phyloP scores from a whole-genome alignment of 2,888 invertebrate species.

The Nasonovia ribisnigri region DNA sequence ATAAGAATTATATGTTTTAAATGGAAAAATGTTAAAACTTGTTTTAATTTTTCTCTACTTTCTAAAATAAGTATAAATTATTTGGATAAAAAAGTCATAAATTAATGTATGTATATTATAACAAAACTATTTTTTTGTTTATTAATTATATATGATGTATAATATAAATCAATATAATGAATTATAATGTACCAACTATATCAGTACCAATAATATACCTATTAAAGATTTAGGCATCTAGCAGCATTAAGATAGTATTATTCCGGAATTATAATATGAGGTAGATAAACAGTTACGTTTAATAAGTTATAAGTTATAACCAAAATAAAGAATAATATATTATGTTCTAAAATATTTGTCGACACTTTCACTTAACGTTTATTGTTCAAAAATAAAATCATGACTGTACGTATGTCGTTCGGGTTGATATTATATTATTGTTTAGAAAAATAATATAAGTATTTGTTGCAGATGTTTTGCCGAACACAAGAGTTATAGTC shows the following conservation, averaged over 20 bases:
- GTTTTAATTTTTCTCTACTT: slow-evolving; percentile 32
- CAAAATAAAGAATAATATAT: slow-evolving; percentile 1
- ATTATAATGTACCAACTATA: background rate
- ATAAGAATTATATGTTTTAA: background rate
- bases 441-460: slow-evolving; percentile 20
- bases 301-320: background rate
- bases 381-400: background rate
- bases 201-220: too few species aligned
- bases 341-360: background rate
- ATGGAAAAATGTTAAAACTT: background rate
- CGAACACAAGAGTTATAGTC: background rate
- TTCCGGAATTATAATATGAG: background rate
- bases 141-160: background rate
- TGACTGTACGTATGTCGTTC: background rate
- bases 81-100: slow-evolving; percentile 16
- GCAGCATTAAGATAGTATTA: background rate
- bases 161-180: background rate
- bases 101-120: background rate
- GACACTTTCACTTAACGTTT: background rate
- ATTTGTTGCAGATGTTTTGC: slow-evolving; percentile 52
- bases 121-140: background rate
- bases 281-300: background rate
- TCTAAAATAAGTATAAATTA: slow-evolving; percentile 27
- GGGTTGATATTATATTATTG: background rate
- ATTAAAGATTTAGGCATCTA: background rate